These are phyloP conservation scores for Drosophila nebulosa DNA, from an alignment of 1,140 invertebrate species.

Conservation along the genomic window DNA sequence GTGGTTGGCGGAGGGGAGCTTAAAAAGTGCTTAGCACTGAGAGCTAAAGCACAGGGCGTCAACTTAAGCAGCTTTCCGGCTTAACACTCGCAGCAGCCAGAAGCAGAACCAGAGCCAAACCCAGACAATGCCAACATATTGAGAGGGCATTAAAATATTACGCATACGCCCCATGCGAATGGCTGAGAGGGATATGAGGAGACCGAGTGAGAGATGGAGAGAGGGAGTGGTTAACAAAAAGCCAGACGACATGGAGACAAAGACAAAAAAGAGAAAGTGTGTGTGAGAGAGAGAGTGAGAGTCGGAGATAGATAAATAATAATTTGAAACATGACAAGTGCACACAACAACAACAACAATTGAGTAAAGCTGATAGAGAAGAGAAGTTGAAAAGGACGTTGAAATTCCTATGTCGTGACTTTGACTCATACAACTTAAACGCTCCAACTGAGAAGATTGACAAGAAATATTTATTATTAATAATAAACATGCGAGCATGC, in stretches of 20 bases:
- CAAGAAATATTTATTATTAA: constrained; percentile 79
- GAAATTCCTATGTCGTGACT: constrained; percentile 46
- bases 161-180: constrained; percentile 36
- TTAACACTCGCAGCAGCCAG: constrained; percentile 43
- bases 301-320: constrained; percentile 62
- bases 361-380: neutral
- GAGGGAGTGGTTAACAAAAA: neutral
- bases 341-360: constrained; percentile 25
- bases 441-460: constrained; percentile 52
- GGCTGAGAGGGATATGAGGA: neutral
- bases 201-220: too few species aligned
- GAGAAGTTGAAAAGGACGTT: neutral
- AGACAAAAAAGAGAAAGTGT: neutral
- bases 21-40: constrained; percentile 66
- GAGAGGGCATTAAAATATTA: constrained; percentile 64
- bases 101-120: constrained; percentile 12
- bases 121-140: constrained; percentile 61
- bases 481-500: constrained; percentile 75
- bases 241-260: neutral
- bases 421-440: constrained; percentile 61
- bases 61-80: constrained; percentile 69
- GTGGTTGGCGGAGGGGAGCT: constrained; percentile 29
- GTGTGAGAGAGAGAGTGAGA: neutral
- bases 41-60: constrained; percentile 42
- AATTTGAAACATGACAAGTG: constrained; percentile 63